These are phyloP conservation scores for Cepphus grylle DNA, from an alignment of 2,113 vertebrate genomes.

Conservation along the genomic window DNA sequence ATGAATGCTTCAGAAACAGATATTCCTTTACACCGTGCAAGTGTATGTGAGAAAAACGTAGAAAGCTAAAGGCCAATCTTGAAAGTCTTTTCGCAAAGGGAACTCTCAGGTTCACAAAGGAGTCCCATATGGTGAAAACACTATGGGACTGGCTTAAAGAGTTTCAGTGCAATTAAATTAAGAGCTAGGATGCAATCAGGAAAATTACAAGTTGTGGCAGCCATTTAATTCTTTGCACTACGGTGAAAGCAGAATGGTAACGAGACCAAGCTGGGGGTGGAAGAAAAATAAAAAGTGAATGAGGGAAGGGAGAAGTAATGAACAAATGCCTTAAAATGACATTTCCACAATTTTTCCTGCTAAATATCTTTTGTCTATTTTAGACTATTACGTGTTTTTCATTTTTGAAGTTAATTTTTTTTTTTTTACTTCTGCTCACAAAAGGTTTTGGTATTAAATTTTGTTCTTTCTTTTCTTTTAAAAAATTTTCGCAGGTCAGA, in stretches of 20 bases:
- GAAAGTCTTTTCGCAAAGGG: background rate
- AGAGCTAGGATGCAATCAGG: background rate
- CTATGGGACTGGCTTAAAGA: background rate
- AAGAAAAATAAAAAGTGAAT: background rate
- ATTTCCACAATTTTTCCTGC: background rate
- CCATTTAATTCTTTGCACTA: background rate
- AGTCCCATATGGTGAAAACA: background rate
- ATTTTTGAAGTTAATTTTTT: background rate
- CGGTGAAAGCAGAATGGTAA: background rate
- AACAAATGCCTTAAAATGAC: background rate
- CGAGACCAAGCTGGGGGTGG: background rate
- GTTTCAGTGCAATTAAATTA: background rate
- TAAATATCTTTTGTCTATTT: background rate
- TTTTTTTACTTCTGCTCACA: background rate
- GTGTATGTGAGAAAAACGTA: background rate
- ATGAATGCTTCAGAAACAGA: background rate
- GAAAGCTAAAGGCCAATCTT: constrained; percentile 15
- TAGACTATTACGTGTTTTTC: background rate
- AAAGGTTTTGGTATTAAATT: background rate
- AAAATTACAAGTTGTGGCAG: background rate
- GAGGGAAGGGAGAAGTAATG: background rate
- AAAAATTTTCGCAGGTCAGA: background rate
- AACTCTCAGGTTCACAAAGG: background rate
- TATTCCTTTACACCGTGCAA: background rate
- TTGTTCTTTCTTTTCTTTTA: background rate